Evolutionary conservation across 2,797 vertebrate genomes (phyloP), one percentile per base, ranked within the genome.

Genomic region (Onychomys leucogaster): DNA sequence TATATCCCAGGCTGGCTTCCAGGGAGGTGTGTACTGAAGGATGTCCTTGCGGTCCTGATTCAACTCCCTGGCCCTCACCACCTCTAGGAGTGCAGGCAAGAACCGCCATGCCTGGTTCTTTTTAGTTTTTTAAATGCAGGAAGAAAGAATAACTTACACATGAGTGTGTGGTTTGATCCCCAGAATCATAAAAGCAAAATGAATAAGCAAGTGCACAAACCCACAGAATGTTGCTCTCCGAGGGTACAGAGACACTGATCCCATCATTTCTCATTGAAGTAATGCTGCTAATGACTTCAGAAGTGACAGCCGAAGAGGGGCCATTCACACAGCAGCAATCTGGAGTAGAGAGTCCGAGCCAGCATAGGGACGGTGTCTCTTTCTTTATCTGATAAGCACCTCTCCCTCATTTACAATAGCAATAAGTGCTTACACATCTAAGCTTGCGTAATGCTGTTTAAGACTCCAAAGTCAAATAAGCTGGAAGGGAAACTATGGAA

Each of bases 401-500:
- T 25, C n/a, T 65, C 25, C 4, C 69, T 95, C 65, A 84, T 21
- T 63, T 65, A 84, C 65, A 81, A 65, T 9, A 67, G 4, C 37
- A 55, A 92, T n/a, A 49, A 82, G 69, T 16, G 5, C 16, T 12
- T 43, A 71, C 32, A 9, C 32, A 46, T 80, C 4, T 41, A 77
- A 92, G 43, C 57, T 61, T 52, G 52, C 11, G 2, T 34, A 57
- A 75, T 2, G 10, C 43, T 25, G 27, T 9, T 43, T 65, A 91
- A 90, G 75, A 89, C 89, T 41, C 57, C 75, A 90, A 61, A 81
- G 34, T 88, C 67, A 75, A 95, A 29, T 59, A 69, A 76, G 65
- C 34, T 7, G 27, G 52, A 80, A 93, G 88, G 34, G 13, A 55
- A 59, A 59, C 81, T 82, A 41, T 63, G 59, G 55, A 76, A 63